Base-by-base conservation (phyloP, 2,797 vertebrate species). In the Vipera latastei region DNA sequence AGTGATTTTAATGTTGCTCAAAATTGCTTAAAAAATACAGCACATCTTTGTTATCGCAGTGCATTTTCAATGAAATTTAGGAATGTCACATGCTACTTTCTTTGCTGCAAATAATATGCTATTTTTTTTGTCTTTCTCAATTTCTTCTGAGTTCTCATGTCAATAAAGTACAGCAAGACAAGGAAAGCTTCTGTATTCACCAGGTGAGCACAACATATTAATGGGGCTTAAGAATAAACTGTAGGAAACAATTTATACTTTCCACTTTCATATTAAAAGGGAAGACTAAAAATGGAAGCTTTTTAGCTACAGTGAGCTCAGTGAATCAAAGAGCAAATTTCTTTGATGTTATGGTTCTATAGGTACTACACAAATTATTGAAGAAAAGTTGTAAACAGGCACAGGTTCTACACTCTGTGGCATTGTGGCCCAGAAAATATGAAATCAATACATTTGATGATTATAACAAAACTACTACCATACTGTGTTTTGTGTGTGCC, bases 11-110 rank as follows among this genome's bases (percentile, higher is more conserved):
- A 95, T 97, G 96, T 97, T 97, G 95, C 94, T 97, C 94, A 96
- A 96, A 97, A 97, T 96, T 95, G 96, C 97, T 96, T 96, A 95
- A 96, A 97, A 96, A 97, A 97, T 96, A 97, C 96, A 97, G 95
- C 94, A 97, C 95, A 96, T 97, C 94, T 97, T 95, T 95, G 95
- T 97, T 97, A 95, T 95, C 95, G 96, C 94, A 94, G 95, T 96
- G 83, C 93, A 91, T 96, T 95, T 96, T 95, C 96, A 95, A 96
- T 96, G 95, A 97, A 97, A 97, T 97, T 96, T 97, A 96, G 95
- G 94, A 93, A 88, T 95, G 95, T 95, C 91, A 92, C 92, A 90
- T 95, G 95, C 93, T 97, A 96, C 97, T 98, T 98, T 97, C 96
- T 96, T 96, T 96, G 95, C 94, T 93, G 96, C 96, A 96, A 97